A percentile compares a stretch with the other conserved stretches of the same genome.
Conservation (phyloP, 2,797 vertebrate species). For the Megalops cyprinoides region DNA sequence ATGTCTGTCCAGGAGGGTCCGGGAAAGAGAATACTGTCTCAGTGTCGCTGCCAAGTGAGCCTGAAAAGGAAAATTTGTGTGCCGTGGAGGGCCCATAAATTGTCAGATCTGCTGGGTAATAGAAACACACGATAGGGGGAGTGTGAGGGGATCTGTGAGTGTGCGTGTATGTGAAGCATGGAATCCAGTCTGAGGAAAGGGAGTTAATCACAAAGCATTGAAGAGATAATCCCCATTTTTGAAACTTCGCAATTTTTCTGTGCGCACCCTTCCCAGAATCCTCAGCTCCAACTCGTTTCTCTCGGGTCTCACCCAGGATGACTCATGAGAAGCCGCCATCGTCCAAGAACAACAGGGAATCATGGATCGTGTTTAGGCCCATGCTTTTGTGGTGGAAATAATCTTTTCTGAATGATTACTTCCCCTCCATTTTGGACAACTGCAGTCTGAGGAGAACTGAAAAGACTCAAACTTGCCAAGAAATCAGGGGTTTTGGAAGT, state of each 20-base stretch:
- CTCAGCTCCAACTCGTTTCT: slow-evolving; percentile 14
- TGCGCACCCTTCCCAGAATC: neutral
- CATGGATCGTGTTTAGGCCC: slow-evolving; percentile 12
- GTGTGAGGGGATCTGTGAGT: neutral
- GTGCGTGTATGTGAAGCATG: neutral
- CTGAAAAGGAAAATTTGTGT: slow-evolving; percentile 28
- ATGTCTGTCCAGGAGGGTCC: neutral
- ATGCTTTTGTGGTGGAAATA: neutral
- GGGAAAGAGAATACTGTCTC: slow-evolving; percentile 7
- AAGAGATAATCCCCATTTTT: neutral
- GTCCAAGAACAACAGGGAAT: slow-evolving; percentile 23
- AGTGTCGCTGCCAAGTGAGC: slow-evolving; percentile 17
- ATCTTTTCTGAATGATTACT: slow-evolving; percentile 1
- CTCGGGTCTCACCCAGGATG: slow-evolving; percentile 2
- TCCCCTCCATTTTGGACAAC: slow-evolving; percentile 18
- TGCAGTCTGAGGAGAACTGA: neutral
- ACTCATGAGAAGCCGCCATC: slow-evolving; percentile 18
- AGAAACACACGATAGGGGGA: neutral
- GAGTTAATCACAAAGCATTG: neutral
- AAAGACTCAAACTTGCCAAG: neutral
- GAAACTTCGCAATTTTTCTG: neutral
- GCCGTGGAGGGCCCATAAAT: slow-evolving; percentile 35
- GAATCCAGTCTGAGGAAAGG: neutral
- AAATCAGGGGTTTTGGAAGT: neutral
- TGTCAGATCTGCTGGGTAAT: slow-evolving; percentile 7